Evolutionary conservation across 1,140 invertebrate genomes (phyloP).

Genomic region (Calliphora vicina): DNA sequence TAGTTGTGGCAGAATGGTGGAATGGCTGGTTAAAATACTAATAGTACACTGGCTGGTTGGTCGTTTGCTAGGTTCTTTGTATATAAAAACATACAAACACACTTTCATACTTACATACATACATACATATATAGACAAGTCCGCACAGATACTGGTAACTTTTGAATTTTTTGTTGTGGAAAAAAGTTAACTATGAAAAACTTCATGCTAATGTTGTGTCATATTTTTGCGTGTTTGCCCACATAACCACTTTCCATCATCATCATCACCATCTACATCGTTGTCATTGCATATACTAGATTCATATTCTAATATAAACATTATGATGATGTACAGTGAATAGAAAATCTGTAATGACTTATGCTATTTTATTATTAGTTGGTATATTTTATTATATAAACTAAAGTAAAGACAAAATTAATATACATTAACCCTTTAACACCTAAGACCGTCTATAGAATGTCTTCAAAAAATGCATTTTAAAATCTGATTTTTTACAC

Average conservation of each 20-base stretch:
- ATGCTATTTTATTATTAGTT: no score
- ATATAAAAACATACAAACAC: not conserved
- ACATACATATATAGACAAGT: not conserved
- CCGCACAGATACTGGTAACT: not conserved
- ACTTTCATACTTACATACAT: not conserved
- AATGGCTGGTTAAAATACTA: not conserved
- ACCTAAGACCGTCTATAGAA: no score
- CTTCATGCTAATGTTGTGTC: slow-evolving; percentile 3
- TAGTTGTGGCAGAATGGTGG: not conserved
- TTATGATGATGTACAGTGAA: not conserved
- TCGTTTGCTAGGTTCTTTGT: not conserved
- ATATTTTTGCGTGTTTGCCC: not conserved
- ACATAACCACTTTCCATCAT: not conserved
- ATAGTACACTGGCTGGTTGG: not conserved
- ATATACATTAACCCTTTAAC: no score
- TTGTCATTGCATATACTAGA: not conserved
- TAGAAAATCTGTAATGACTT: not conserved
- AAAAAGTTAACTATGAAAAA: not conserved
- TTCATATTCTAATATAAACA: not conserved
- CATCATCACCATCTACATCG: not conserved
- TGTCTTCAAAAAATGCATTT: no score
- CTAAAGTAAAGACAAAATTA: no score
- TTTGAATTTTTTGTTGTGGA: not conserved
- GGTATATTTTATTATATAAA: no score
- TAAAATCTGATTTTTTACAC: no score